Base-by-base conservation (phyloP, 2,113 vertebrate species). In the Pelobates fuscus region DNA sequence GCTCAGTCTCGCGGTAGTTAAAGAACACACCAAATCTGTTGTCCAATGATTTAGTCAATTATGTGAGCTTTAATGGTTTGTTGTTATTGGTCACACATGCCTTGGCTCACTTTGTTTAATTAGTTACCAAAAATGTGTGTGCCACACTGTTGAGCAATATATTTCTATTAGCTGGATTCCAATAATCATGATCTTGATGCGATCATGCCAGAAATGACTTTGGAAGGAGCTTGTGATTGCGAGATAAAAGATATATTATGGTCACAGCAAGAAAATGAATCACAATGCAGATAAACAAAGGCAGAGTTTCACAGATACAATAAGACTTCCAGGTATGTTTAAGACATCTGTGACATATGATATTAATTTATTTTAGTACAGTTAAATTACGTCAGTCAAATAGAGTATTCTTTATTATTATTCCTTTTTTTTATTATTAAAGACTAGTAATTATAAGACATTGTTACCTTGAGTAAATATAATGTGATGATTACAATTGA, bases 1-100 rank as follows among this genome's bases (percentile, higher is more conserved):
- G 73, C 64, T 77, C 25, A 8, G 44, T n/a, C 29, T 61, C 43
- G 46, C 65, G 59, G 57, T 37, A 68, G 37, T 77, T 68, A 68
- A 29, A 61, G 41, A 68, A 68, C n/a, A 49, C 55, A 67, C 52
- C 67, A 26, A 77, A 77, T 77, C 64, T 68, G 65, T 57, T 60
- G 55, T 68, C 55, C 57, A 49, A 68, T 61, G 55, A 66, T n/a
- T 77, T 68, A 25, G 57, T 46, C 65, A 68, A 77, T 77, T 77
- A 68, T 68, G 67, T 37, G 63, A 67, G 37, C 44, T 74, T 74
- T 76, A 67, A 76, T 54, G 67, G 64, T 76, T 67, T 76, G 72
- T 76, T 76, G 64, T 76, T 76, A 76, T 76, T 76, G 72, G 72
- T 76, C 72, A 67, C 63, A 76, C 72, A 67, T 67, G 72, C 64